Evolutionary conservation across 2,797 vertebrate genomes (phyloP), one percentile per base, ranked within the genome.

Genomic region (Typhlichthys subterraneus): DNA sequence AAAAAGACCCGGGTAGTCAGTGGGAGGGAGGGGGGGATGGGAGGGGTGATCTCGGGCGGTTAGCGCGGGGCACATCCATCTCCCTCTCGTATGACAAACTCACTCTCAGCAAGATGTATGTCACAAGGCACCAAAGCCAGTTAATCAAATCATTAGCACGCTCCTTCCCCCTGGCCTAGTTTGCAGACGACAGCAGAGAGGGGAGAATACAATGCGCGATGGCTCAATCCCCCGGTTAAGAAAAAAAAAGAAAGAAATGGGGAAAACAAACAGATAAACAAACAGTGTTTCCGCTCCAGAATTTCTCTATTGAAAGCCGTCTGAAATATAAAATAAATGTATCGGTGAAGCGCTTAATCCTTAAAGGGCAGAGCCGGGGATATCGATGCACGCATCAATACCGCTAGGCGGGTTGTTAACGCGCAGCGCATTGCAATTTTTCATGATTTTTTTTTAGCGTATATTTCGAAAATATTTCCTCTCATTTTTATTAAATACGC

Each of bases 111-210:
- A 84, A 90, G 92, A 92, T 91, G 84, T 79, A 91, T 91, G 90
- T 89, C 81, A 86, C 1, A 55, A 84, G 84, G 71, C 85, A 49
- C 81, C 76, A 63, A 61, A 81, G 81, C 83, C 86, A 81, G 86
- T 91, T 92, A 85, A 93, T 93, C 90, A 93, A 87, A 82, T 76
- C 83, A 90, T 90, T 91, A 91, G 82, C 73, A 59, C 75, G 15
- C 52, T 72, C 10, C 69, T 53, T 78, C 80, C 78, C 75, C 61
- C 45, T 85, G 85, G 80, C 88, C 82, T 86, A 87, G 79, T 88
- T 89, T 84, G 68, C 33, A 46, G 53, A 67, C 67, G 63, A 66
- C 70, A 65, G 75, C 63, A 0, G 61, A 72, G 61, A 67, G 56
- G 9, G 38, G 45, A 38, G 55, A 29, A 19, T 1, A 13, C 15